Base-by-base conservation (phyloP, 2,113 vertebrate genomes). In the Pavo muticus region DNA sequence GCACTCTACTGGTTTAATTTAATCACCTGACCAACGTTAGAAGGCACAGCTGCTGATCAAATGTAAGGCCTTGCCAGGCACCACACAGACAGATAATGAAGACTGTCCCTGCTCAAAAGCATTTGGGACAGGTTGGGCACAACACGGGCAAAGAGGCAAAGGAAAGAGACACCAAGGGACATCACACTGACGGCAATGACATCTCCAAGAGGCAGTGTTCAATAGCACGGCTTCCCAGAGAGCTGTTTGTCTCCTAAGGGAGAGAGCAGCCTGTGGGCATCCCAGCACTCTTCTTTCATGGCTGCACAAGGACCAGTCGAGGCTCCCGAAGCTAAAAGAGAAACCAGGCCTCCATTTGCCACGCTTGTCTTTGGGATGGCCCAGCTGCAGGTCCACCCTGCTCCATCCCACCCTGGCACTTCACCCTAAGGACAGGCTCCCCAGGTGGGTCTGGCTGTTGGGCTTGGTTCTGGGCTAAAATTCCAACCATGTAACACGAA, bases 131-230 rank as follows among this genome's bases (percentile, higher is more conserved):
- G 73, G 13, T 44, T 30, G 35, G 39, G 32, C 5, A 54, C 11
- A 44, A 32, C 24, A 14, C 4, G 56, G n/a, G 35, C 2, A 1
- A 44, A 40, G 14, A 60, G 11, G 5, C 29, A 40, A 82, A 75
- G 63, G 6, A 40, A 67, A 63, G 30, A 37, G 52, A 11, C 2
- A 1, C 2, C 0, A 0, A 37, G 40, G 25, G 17, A 44, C 13
- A 17, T 40, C 44, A 14, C 15, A 4, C 2, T 16, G 6, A 27
- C 15, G 39, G 50, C 74, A 15, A 0, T 17, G 65, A 3, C 2
- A 1, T 4, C 37, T 77, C 65, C 23, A 10, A 1, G 12, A 63
- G 68, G 37, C 57, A 74, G 0, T 19, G 47, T 56, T 61, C 27
- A 14, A 18, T 8, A 47, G 39, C 39, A 37, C 1, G 1, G 60